Base-by-base conservation (phyloP, 2,888 invertebrate genomes). In the Leucozona laternaria region DNA sequence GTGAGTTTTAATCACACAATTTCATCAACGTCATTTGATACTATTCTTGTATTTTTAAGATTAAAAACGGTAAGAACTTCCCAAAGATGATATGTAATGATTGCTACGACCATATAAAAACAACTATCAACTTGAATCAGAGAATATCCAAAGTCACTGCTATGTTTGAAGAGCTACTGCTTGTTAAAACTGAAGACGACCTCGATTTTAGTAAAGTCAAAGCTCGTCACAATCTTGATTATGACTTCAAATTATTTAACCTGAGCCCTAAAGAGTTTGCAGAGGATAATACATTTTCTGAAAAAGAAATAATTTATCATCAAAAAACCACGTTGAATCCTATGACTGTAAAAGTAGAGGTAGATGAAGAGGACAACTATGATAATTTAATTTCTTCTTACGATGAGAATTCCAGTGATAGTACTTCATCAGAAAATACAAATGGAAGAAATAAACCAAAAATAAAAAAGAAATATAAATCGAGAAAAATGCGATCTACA, bases 1-100 rank as follows among this genome's bases (percentile, higher is more conserved):
- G 92, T 92, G 89, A 89, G 90, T 64, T 53, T 17, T 0, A 5
- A 53, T 15, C 6, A 22, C 6, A 17, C 7, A 15, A 22, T 43
- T 17, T n/a, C 7, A 20, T 28, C 15, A 43, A n/a, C 0, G 0
- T n/a, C 17, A 4, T 17, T 17, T 17, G 1, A 28, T 0, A 58
- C 2, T 3, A 13, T 10, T 57, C 2, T 13, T 43, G 25, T 7
- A 6, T 25, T 43, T n/a, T 43, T n/a, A 11, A 64, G 62, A 64
- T 64, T 1, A 64, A 28, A 43, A 15, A 6, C 25, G 13, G 15
- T 20, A 17, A 64, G 45, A 17, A 45, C 28, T 64, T 43, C 2
- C 45, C 62, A 2, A 43, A 22, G 28, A 17, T 17, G 17, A 64
- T 64, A 25, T 64, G 62, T 10, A n/a, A 6, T 28, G 62, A 64